phyloP scores from a whole-genome alignment of 1,140 invertebrate genomes.

The Drosophila saltans region DNA sequence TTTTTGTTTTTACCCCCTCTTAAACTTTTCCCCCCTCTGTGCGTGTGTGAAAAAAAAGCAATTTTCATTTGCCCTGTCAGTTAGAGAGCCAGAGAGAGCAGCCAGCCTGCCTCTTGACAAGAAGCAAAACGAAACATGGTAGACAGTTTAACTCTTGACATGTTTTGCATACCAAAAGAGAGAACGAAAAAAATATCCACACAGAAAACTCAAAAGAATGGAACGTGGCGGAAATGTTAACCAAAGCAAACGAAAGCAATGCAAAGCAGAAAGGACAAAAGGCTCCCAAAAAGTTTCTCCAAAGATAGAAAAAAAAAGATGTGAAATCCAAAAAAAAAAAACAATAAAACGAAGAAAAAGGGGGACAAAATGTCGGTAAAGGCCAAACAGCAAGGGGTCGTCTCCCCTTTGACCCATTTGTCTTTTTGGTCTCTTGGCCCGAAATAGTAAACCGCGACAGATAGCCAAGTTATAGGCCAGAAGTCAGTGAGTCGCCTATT shows the following conservation, averaged over 20 bases:
- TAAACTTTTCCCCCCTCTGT: background rate
- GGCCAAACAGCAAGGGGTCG: background rate
- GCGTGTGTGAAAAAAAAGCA: slow-evolving; percentile 39
- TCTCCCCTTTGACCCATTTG: background rate
- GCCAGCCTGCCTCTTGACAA: slow-evolving; percentile 1
- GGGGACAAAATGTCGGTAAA: background rate
- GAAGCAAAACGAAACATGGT: slow-evolving; percentile 3
- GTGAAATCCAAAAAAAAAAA: background rate
- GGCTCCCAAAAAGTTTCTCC: background rate
- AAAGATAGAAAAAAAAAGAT: background rate
- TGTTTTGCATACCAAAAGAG: slow-evolving; percentile 40
- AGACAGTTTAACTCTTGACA: slow-evolving; percentile 27
- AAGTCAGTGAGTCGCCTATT: slow-evolving; percentile 6
- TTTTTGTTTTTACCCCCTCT: too few relatives aligned
- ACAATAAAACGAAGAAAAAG: background rate
- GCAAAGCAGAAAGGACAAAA: background rate
- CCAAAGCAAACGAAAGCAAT: background rate
- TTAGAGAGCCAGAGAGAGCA: background rate
- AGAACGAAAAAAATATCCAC: slow-evolving; percentile 8
- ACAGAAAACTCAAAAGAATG: background rate
- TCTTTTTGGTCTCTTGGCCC: background rate
- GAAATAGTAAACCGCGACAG: background rate
- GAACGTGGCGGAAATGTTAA: background rate
- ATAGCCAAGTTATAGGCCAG: background rate
- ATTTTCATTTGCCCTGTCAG: slow-evolving; percentile 34